phyloP scores from a whole-genome alignment of 2,113 vertebrate species.

The Gracilinanus agilis region DNA sequence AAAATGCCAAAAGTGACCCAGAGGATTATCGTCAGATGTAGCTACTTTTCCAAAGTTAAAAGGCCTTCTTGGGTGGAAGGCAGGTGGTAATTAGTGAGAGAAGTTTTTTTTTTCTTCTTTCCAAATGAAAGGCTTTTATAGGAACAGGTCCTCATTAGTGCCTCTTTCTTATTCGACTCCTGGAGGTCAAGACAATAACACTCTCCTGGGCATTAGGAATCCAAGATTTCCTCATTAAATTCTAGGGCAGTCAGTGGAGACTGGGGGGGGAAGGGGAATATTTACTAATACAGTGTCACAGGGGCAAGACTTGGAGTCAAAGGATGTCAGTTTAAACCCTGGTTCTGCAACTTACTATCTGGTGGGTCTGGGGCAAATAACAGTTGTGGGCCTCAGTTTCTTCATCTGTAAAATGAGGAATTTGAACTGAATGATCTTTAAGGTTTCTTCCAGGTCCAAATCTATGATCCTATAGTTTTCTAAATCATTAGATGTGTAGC shows the following conservation, averaged over 20 bases:
- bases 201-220: not conserved
- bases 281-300: not conserved
- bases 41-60: not conserved
- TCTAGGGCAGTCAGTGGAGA: not conserved
- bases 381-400: not conserved
- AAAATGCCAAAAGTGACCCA: not conserved
- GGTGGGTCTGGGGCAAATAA: not conserved
- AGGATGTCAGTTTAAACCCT: not conserved
- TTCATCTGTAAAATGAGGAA: not conserved
- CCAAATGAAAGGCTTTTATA: not conserved
- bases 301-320: not conserved
- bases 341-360: not conserved
- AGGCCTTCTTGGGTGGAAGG: not conserved
- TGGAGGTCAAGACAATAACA: not conserved
- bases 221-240: not conserved
- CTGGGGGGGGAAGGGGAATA: not conserved
- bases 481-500: not conserved
- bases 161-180: not conserved
- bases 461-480: not conserved
- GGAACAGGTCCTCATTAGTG: not conserved
- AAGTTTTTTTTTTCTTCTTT: not conserved
- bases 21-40: not conserved
- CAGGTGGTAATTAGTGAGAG: not conserved
- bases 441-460: not conserved
- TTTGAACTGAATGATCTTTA: not conserved